A percentile compares a stretch with the other conserved stretches of the same genome.
Conservation (phyloP, 2,797 vertebrate species). For the Eutrigla gurnardus region DNA sequence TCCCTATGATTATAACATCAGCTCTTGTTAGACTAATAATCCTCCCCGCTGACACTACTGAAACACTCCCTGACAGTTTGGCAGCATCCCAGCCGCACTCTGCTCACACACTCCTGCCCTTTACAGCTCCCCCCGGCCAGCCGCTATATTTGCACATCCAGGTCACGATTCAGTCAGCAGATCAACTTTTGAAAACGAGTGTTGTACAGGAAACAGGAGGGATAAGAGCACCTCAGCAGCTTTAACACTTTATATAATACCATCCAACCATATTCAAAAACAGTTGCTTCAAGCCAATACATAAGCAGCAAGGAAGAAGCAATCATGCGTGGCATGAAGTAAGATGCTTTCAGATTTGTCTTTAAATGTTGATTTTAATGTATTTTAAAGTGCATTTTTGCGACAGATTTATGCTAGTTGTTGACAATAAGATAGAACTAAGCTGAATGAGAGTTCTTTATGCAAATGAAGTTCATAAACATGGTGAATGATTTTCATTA, state of each 20-base stretch:
- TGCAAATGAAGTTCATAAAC: background rate
- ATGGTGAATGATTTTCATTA: background rate
- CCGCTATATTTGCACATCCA: conserved; percentile 19
- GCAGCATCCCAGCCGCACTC: conserved; percentile 57
- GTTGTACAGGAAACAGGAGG: background rate
- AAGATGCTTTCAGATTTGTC: background rate
- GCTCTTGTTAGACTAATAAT: conserved; percentile 60
- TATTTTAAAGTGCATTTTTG: conserved; percentile 1
- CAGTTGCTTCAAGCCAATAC: background rate
- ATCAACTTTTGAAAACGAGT: conserved; percentile 16
- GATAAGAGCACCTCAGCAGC: background rate
- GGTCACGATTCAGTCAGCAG: conserved; percentile 26
- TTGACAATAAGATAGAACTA: background rate
- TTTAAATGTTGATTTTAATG: background rate
- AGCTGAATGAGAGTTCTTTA: background rate
- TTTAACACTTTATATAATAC: background rate
- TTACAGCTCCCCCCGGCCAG: conserved; percentile 45
- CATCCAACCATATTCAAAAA: background rate
- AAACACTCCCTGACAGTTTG: conserved; percentile 58
- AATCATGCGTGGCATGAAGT: background rate
- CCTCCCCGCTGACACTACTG: conserved; percentile 48
- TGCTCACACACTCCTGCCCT: conserved; percentile 55
- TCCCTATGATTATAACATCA: conserved; percentile 51
- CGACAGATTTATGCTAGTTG: background rate
- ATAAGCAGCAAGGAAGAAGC: background rate